phyloP scores from a whole-genome alignment of 1,140 invertebrate species.

The Drosophila setifemur region DNA sequence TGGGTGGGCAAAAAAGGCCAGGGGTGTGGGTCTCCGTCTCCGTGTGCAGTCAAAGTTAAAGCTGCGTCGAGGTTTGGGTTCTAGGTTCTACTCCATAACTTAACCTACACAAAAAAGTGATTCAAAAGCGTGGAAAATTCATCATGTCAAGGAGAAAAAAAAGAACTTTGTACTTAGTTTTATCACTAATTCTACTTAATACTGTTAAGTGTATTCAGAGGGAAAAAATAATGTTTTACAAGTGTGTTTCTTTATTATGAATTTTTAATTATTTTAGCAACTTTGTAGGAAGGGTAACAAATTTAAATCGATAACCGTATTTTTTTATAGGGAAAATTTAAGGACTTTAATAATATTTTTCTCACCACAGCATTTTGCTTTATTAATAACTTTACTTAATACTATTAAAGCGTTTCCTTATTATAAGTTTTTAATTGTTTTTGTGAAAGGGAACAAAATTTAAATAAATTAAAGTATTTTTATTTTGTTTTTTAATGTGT shows the following conservation, averaged over 20 bases:
- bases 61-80: not conserved
- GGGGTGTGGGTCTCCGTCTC: not conserved
- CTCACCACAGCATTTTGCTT: too few relatives aligned
- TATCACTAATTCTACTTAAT: slow-evolving; percentile 35
- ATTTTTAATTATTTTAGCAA: too few relatives aligned
- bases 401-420: too few relatives aligned
- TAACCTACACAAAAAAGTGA: not conserved
- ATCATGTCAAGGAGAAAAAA: slow-evolving; percentile 14
- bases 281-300: too few relatives aligned
- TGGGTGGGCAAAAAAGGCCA: not conserved
- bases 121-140: slow-evolving; percentile 2
- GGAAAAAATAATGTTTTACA: not conserved
- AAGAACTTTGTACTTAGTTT: slow-evolving; percentile 21
- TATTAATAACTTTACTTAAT: too few relatives aligned
- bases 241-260: not conserved
- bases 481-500: too few relatives aligned
- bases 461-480: too few relatives aligned
- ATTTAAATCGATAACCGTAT: too few relatives aligned
- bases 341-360: too few relatives aligned
- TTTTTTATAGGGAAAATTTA: too few relatives aligned
- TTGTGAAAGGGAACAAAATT: too few relatives aligned
- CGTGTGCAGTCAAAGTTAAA: slow-evolving; percentile 20
- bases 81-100: slow-evolving; percentile 10
- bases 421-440: too few relatives aligned
- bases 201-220: not conserved